Conservation (phyloP, 2,888 invertebrate genomes). For the Melangyna quadrimaculata region DNA sequence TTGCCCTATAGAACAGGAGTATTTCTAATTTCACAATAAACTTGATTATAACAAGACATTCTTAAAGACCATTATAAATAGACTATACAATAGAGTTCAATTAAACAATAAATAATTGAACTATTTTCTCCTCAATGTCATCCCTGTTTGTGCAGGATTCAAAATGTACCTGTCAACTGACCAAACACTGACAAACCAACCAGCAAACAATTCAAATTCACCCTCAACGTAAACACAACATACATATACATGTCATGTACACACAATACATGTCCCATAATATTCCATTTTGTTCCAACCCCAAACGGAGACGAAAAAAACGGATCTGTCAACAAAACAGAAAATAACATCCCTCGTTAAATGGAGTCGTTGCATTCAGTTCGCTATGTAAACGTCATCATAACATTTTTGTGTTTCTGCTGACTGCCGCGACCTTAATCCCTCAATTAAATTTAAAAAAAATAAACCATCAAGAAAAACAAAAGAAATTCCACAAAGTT, state of each 20-base stretch:
- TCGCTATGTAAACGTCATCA: slow-evolving; percentile 58
- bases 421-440: slow-evolving; percentile 34
- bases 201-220: slow-evolving; percentile 29
- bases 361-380: slow-evolving; percentile 36
- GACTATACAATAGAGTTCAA: no score
- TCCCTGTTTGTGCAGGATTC: slow-evolving; percentile 36
- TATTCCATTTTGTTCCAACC: slow-evolving; percentile 51
- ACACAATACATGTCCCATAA: slow-evolving; percentile 16
- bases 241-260: background rate
- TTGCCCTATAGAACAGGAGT: no score
- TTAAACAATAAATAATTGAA: no score
- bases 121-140: slow-evolving; percentile 22
- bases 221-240: background rate
- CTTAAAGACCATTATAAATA: no score
- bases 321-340: slow-evolving; percentile 52
- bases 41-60: no score
- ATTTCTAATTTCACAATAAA: no score
- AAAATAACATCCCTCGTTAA: slow-evolving; percentile 27
- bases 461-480: slow-evolving; percentile 1
- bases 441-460: slow-evolving; percentile 40
- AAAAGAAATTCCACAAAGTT: slow-evolving; percentile 25
- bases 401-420: slow-evolving; percentile 43
- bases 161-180: slow-evolving; percentile 34
- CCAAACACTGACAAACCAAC: background rate
- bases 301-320: slow-evolving; percentile 32